Base-by-base conservation (phyloP, 2,888 invertebrate species). In the Platycheirus rosarum region DNA sequence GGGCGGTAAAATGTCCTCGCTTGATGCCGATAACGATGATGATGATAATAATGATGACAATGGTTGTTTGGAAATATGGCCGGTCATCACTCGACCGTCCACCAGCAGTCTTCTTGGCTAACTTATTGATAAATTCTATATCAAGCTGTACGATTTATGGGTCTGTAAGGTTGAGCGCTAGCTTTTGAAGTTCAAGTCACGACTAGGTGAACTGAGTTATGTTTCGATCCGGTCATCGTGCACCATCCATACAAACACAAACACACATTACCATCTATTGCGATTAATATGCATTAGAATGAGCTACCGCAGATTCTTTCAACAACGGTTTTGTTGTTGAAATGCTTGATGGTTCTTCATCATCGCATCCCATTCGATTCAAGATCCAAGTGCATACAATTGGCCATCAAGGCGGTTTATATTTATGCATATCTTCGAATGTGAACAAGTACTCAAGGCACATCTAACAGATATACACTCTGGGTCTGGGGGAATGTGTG, bases 111-210 rank as follows among this genome's bases (percentile, higher is more conserved):
- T 57, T 57, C 40, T 40, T 57, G 8, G 55, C 48, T 49, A 70
- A 35, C 46, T 60, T 74, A 79, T 69, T 60, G 79, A 79, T 51
- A 40, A 53, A 26, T 44, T 35, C 14, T 46, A 23, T 37, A 35
- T 37, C 11, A 16, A 42, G 48, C 48, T 48, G 42, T 37, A 69
- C 68, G 68, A 77, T 68, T 82, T 73, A 82, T 77, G 66, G 62
- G 29, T 68, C 62, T 76, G 40, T n/a, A 35, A 11, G 57, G 20
- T 55, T 49, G n/a, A n/a, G 77, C 80, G 80, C 80, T 76, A 32
- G 80, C 77, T 69, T 82, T 82, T 73, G 82, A 82, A 68, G 82
- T 82, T 69, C 66, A 66, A 82, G 82, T 77, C 76, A 82, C 82
- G 82, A 82, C 68, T 49, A 44, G 51, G 44, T 65, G 74, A 63